Percentiles rank a stretch among this genome's conserved stretches.
Conservation (phyloP, 2,113 vertebrate genomes). For the Chionodraco myersi region DNA sequence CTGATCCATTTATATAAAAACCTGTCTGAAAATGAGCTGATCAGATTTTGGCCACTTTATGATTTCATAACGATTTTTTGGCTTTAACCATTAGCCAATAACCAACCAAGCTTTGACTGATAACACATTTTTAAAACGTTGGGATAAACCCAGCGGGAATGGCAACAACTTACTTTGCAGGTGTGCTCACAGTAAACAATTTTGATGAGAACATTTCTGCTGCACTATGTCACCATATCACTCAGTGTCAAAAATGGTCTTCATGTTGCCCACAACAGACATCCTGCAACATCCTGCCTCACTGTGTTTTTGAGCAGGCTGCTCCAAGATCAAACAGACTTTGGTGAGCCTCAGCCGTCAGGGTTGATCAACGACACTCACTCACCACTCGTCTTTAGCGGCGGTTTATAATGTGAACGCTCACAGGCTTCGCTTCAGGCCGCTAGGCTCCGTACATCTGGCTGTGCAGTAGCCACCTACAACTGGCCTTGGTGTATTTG, state of each 20-base stretch:
- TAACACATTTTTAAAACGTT: neutral
- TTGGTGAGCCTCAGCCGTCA: conserved; percentile 43
- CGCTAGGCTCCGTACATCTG: conserved; percentile 26
- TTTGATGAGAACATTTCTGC: neutral
- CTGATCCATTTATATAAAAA: too few relatives aligned
- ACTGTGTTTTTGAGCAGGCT: conserved; percentile 24
- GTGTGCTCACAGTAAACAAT: neutral
- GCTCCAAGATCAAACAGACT: conserved; percentile 36
- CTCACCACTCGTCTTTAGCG: conserved; percentile 37
- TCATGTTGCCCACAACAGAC: conserved; percentile 8
- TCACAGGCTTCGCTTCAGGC: conserved; percentile 5
- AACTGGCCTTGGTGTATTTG: neutral
- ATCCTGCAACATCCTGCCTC: neutral
- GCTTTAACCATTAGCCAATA: too few relatives aligned
- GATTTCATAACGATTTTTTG: too few relatives aligned
- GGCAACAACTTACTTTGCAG: neutral
- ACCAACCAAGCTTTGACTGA: neutral
- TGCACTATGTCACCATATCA: neutral
- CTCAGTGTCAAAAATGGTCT: conserved; percentile 14
- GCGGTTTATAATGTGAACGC: conserved; percentile 28
- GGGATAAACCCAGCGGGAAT: neutral
- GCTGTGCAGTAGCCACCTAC: neutral
- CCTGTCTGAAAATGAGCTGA: too few relatives aligned
- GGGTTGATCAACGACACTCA: conserved; percentile 36
- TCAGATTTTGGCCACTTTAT: too few relatives aligned